These are phyloP conservation scores for Lucilia cuprina DNA, from an alignment of 1,140 invertebrate genomes.

Conservation along the genomic window DNA sequence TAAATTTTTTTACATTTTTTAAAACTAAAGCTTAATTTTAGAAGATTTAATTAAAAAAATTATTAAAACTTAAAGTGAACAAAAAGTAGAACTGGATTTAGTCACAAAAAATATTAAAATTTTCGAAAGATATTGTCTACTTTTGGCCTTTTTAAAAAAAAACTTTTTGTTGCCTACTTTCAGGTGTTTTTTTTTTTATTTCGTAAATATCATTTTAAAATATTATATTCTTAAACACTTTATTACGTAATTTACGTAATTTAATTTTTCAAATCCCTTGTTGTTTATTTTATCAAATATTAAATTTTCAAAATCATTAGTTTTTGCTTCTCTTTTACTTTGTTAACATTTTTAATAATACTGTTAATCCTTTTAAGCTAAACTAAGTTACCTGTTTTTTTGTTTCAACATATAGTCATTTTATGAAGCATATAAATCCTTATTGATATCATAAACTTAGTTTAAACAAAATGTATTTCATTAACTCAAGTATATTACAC, in stretches of 20 bases:
- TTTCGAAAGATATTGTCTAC: neutral
- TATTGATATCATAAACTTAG: neutral
- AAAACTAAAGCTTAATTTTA: no score
- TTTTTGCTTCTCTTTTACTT: neutral
- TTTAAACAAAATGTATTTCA: constrained; percentile 47
- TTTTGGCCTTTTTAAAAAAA: neutral
- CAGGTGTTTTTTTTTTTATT: neutral
- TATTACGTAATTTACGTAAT: neutral
- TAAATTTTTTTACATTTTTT: no score
- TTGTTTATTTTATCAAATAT: no score
- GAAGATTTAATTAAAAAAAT: no score
- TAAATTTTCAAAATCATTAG: neutral
- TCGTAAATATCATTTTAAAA: neutral
- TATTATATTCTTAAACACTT: neutral
- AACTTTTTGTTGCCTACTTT: neutral
- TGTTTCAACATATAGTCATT: no score
- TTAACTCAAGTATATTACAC: constrained; percentile 44
- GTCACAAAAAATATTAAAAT: no score
- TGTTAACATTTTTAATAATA: neutral
- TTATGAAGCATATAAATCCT: no score
- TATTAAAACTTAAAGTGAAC: no score
- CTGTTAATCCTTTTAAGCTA: neutral
- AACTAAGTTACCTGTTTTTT: neutral
- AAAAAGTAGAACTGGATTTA: no score
- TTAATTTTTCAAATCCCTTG: no score